phyloP scores from a whole-genome alignment of 2,888 invertebrate genomes.

The Bombyx huttoni region DNA sequence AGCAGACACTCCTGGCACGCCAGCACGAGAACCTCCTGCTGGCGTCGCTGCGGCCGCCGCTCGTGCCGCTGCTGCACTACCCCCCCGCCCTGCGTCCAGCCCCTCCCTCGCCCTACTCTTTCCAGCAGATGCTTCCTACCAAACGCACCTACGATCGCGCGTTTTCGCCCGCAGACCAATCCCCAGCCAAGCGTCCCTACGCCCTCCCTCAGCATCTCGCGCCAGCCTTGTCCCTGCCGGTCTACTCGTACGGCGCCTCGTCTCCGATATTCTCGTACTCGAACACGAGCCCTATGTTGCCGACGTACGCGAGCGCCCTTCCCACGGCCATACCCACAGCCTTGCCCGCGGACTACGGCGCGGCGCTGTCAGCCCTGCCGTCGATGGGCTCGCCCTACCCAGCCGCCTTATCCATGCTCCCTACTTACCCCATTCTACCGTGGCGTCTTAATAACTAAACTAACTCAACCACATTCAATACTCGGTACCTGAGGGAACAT shows the following conservation, averaged over 20 bases:
- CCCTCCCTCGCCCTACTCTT: slow-evolving; percentile 25
- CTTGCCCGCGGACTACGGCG: slow-evolving; percentile 44
- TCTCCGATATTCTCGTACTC: slow-evolving; percentile 59
- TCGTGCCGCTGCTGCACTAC: slow-evolving; percentile 30
- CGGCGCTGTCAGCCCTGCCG: slow-evolving; percentile 31
- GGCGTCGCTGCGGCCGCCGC: slow-evolving; percentile 53
- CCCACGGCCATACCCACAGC: slow-evolving; percentile 35
- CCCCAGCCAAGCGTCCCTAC: slow-evolving; percentile 65
- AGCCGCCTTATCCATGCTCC: slow-evolving; percentile 39
- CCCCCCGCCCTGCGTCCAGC: slow-evolving; percentile 38
- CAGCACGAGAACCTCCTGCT: slow-evolving; percentile 75
- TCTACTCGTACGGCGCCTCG: slow-evolving; percentile 67
- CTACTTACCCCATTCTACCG: slow-evolving; percentile 37
- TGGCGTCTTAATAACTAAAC: slow-evolving; percentile 8
- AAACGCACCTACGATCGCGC: slow-evolving; percentile 83
- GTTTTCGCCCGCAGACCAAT: slow-evolving; percentile 68
- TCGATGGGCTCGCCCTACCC: slow-evolving; percentile 39
- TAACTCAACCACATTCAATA: neutral
- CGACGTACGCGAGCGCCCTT: slow-evolving; percentile 40
- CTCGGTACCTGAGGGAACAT: slow-evolving; percentile 4
- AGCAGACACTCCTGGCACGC: slow-evolving; percentile 77
- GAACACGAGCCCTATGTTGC: slow-evolving; percentile 42
- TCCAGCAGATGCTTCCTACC: slow-evolving; percentile 51
- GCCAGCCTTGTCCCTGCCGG: slow-evolving; percentile 47
- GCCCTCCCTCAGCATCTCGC: slow-evolving; percentile 46